Conservation (phyloP, 1,140 invertebrate species). For the Trichonephila clavata region DNA sequence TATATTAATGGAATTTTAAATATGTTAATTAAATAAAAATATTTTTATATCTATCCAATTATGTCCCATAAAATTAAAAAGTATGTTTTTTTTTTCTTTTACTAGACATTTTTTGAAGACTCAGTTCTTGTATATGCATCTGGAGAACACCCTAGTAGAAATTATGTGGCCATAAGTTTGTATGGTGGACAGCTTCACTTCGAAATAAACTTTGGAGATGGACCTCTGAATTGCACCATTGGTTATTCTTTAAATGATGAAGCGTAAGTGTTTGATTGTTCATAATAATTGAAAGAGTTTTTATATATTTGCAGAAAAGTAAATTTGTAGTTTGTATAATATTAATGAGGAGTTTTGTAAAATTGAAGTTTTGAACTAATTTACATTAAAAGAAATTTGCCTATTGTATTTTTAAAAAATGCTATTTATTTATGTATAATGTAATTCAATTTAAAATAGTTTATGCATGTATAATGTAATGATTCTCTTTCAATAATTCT, state of each 20-base stretch:
- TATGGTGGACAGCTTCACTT: constrained; percentile 89
- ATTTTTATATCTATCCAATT: not conserved
- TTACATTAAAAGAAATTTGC: too few relatives aligned
- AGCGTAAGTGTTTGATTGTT: constrained; percentile 78
- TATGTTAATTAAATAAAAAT: not conserved
- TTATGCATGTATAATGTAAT: too few relatives aligned
- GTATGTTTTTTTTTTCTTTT: constrained; percentile 76
- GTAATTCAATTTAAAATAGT: too few relatives aligned
- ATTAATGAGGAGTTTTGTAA: too few relatives aligned
- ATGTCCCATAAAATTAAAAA: not conserved
- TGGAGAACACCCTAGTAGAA: constrained; percentile 89
- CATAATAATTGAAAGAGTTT: not conserved
- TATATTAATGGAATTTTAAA: not conserved
- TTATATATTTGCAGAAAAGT: too few relatives aligned
- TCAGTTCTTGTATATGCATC: constrained; percentile 93
- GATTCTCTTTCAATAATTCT: too few relatives aligned
- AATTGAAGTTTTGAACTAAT: too few relatives aligned
- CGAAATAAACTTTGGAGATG: constrained; percentile 91
- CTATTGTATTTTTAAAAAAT: too few relatives aligned
- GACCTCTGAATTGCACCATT: constrained; percentile 81
- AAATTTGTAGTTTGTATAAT: too few relatives aligned
- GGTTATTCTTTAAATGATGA: constrained; percentile 80
- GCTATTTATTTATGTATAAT: too few relatives aligned
- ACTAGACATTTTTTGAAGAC: constrained; percentile 92
- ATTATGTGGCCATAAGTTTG: constrained; percentile 91